A percentile compares a stretch with the other conserved stretches of the same genome.
Conservation (phyloP, 1,140 invertebrate species). For the Phortica variegata region DNA sequence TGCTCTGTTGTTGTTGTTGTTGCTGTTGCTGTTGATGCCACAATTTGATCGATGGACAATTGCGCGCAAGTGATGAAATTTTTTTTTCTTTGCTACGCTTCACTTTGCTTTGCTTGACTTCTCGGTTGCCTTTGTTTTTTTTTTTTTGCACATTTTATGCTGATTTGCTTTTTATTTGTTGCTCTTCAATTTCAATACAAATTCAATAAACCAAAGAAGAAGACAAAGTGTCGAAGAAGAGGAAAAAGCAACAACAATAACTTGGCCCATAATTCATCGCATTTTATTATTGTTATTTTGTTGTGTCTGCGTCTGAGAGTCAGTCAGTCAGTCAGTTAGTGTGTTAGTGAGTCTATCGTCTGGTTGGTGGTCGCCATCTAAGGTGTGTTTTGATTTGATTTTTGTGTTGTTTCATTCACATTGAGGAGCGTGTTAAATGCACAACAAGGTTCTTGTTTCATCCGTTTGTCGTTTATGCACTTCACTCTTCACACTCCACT, state of each 20-base stretch:
- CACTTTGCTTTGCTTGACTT: no score
- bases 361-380: conserved; percentile 2
- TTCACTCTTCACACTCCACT: no score
- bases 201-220: no score
- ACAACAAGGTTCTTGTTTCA: conserved; percentile 51
- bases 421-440: conserved; percentile 41
- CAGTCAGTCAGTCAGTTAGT: no score
- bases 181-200: not conserved
- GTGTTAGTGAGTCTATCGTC: conserved; percentile 7
- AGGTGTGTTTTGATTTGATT: conserved; percentile 22
- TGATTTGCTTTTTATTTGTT: conserved; percentile 23
- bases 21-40: not conserved
- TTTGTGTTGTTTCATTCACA: conserved; percentile 11
- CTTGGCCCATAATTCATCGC: conserved; percentile 47
- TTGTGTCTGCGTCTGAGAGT: no score
- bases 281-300: conserved; percentile 32
- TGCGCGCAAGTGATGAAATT: conserved; percentile 39
- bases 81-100: no score
- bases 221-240: not conserved
- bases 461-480: no score
- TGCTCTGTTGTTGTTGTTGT: no score
- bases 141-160: conserved; percentile 14
- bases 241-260: conserved; percentile 23
- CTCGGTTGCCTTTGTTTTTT: no score
- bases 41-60: conserved; percentile 44